Base-by-base conservation (phyloP, 2,888 invertebrate species). In the Idaea aversata region DNA sequence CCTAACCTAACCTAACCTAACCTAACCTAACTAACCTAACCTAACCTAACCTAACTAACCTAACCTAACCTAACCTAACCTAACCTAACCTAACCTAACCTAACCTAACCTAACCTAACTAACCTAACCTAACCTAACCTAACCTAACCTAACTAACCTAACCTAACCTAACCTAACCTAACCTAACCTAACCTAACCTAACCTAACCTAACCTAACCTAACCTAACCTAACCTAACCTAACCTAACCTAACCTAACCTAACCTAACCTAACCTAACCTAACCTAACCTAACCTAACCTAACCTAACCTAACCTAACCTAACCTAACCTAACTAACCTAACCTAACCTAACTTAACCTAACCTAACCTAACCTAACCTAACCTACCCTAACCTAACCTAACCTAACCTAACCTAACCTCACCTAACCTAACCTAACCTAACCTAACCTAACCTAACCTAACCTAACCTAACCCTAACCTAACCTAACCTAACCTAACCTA, bases 401-500 rank as follows among this genome's bases (percentile, higher is more conserved):
- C 63, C 63, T 63, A 63, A 63, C 63, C 63, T 63, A 63, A 63
- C 63, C 63, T 63, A 63, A 63, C 63, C 63, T 63, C 59, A 63
- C 63, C 63, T 63, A 63, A 63, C 63, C 63, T 63, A 63, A 63
- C 63, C 63, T 63, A 63, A 63, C 63, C 63, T 63, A 63, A 63
- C 63, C 63, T 63, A 63, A 63, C 63, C 63, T 63, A 63, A 63
- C 63, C 69, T 62, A 62, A 63, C 63, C 70, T 61, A 65, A 66
- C 68, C n/a, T n/a, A n/a, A n/a, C n/a, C n/a, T n/a, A n/a, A n/a
- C n/a, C n/a, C n/a, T n/a, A n/a, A n/a, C n/a, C 68, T 68, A 72
- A 68, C 72, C 70, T 70, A 70, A 67, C 70, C 68, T 67, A 68
- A 68, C 69, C 71, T 68, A 70, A 68, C 68, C 71, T 68, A 70